Conservation (phyloP, 2,797 vertebrate genomes). For the Fundulus diaphanus region DNA sequence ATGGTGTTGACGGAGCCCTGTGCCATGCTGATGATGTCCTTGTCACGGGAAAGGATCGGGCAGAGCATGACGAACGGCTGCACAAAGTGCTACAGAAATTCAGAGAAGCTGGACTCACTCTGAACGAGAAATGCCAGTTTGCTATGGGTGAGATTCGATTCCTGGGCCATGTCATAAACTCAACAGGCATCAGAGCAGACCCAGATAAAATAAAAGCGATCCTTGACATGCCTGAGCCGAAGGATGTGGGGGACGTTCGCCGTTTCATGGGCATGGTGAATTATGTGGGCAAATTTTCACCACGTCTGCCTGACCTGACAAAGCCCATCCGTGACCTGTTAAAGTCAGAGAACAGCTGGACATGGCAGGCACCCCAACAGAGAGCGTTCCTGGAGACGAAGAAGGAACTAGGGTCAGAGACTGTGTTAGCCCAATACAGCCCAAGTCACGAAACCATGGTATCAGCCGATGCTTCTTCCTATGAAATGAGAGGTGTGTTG, state of each 20-base stretch:
- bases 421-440: neutral
- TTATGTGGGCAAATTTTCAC: constrained; percentile 18
- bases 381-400: neutral
- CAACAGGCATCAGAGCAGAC: constrained; percentile 12
- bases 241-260: neutral
- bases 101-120: constrained; percentile 17
- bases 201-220: constrained; percentile 27
- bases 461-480: neutral
- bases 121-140: constrained; percentile 40
- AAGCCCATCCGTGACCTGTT: neutral
- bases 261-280: constrained; percentile 20
- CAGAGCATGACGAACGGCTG: constrained; percentile 19
- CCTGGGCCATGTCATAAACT: constrained; percentile 8
- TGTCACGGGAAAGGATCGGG: neutral
- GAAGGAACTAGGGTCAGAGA: neutral
- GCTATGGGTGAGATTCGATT: constrained; percentile 11
- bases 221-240: no score
- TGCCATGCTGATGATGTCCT: constrained; percentile 39
- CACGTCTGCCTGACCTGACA: neutral
- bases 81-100: neutral
- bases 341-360: neutral
- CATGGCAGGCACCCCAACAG: neutral
- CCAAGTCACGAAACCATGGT: neutral
- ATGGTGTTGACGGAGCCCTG: neutral
- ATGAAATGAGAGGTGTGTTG: neutral